Percentiles rank a stretch among this genome's conserved stretches.
Conservation (phyloP, 2,113 vertebrate species). For the Varanus komodoensis region DNA sequence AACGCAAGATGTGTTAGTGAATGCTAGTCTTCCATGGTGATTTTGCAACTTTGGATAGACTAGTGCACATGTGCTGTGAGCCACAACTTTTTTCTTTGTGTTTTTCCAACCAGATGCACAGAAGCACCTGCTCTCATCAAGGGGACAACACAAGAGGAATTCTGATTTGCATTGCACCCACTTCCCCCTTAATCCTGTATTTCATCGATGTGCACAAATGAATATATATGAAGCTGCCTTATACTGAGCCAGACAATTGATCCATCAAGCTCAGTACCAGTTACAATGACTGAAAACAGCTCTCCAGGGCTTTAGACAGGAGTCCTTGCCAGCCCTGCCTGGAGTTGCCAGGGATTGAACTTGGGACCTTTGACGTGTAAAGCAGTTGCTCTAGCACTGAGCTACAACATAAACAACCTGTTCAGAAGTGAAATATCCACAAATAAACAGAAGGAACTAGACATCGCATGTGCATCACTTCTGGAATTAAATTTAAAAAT, state of each 20-base stretch:
- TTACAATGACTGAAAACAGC: not conserved
- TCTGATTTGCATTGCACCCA: not conserved
- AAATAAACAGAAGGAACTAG: not conserved
- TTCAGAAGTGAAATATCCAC: not conserved
- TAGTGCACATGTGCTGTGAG: not conserved
- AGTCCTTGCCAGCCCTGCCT: not conserved
- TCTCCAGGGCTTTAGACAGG: not conserved
- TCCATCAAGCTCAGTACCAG: not conserved
- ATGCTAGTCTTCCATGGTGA: not conserved
- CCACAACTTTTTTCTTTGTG: not conserved
- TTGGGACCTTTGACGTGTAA: not conserved
- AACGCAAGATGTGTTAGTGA: not conserved
- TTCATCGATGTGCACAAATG: not conserved
- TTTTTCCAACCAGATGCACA: not conserved
- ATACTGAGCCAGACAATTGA: not conserved
- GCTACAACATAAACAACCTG: not conserved
- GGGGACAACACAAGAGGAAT: not conserved
- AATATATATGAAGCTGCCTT: not conserved
- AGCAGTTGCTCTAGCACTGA: not conserved
- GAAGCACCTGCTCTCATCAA: not conserved
- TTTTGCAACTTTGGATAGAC: not conserved
- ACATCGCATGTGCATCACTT: not conserved
- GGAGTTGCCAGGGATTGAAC: not conserved
- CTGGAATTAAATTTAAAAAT: not conserved
- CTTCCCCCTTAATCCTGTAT: not conserved